Conservation (phyloP, 2,888 invertebrate species). For the Drosophila pseudotalamancana region DNA sequence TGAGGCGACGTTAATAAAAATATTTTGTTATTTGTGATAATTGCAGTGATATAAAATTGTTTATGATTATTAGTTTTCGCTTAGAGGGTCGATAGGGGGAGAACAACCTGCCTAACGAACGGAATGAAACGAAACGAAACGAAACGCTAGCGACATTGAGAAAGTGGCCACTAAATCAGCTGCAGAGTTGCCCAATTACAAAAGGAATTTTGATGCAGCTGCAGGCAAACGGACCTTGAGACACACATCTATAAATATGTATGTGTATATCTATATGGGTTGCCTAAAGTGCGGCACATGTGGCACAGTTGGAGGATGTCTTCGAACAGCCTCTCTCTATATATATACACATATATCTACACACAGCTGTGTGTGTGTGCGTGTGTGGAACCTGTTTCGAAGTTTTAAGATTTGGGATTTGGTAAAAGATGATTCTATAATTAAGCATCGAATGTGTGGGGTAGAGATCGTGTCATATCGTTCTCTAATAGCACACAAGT, state of each 20-base stretch:
- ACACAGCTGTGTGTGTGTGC: not conserved
- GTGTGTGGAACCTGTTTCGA: conserved; percentile 61
- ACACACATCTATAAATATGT: conserved; percentile 14
- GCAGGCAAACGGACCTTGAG: conserved; percentile 65
- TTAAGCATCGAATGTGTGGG: conserved; percentile 48
- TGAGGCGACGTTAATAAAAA: conserved; percentile 49
- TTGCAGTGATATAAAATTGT: conserved; percentile 61
- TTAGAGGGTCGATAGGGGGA: conserved; percentile 27
- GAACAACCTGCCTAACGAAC: not conserved
- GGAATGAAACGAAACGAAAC: not conserved
- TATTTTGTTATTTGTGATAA: conserved; percentile 65
- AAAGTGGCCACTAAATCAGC: conserved; percentile 62
- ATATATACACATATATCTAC: not conserved
- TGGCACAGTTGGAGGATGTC: conserved; percentile 48
- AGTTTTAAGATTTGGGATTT: conserved; percentile 48
- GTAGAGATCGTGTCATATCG: conserved; percentile 53
- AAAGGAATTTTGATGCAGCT: conserved; percentile 71
- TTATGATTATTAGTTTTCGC: conserved; percentile 64
- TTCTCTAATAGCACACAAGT: conserved; percentile 55
- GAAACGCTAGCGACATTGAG: conserved; percentile 51
- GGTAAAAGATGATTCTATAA: conserved; percentile 59
- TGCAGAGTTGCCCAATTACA: conserved; percentile 55
- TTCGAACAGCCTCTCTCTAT: not conserved
- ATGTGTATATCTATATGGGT: not conserved
- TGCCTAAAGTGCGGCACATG: conserved; percentile 53